These are phyloP conservation scores for Corythornis cristatus DNA, from an alignment of 2,113 vertebrate species.

Conservation along the genomic window DNA sequence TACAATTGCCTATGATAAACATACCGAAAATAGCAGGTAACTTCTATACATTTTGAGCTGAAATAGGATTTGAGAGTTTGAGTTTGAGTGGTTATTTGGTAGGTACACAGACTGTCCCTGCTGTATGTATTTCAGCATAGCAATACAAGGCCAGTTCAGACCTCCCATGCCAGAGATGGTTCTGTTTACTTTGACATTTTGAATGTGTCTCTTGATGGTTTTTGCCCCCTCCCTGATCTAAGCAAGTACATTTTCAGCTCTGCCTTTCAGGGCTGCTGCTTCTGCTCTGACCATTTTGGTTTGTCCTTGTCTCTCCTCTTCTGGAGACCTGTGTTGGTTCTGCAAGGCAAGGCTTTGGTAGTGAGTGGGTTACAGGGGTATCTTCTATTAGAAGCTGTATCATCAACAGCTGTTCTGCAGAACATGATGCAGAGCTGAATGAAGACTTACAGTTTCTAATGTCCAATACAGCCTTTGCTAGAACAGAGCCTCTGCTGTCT, in stretches of 20 bases:
- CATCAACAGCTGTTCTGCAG: background rate
- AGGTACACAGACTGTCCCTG: background rate
- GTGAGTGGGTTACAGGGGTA: accelerated
- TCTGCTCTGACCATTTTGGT: background rate
- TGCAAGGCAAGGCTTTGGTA: background rate
- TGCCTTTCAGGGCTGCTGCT: background rate
- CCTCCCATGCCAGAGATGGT: background rate
- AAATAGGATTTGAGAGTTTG: background rate
- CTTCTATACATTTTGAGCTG: background rate
- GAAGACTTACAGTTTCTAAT: background rate
- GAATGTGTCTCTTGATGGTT: accelerated
- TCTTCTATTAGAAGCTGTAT: background rate
- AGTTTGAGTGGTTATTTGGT: background rate
- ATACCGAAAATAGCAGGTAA: background rate
- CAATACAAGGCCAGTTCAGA: background rate
- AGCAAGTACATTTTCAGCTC: background rate
- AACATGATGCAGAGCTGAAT: background rate
- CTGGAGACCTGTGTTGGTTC: background rate
- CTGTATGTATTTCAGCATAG: background rate
- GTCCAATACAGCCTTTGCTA: background rate
- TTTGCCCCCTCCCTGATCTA: background rate
- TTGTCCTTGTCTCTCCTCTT: background rate
- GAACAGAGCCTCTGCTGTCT: background rate
- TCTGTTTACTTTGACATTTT: background rate
- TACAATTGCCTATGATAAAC: constrained; percentile 3